phyloP scores from a whole-genome alignment of 2,888 invertebrate species.

The Leucozona laternaria region DNA sequence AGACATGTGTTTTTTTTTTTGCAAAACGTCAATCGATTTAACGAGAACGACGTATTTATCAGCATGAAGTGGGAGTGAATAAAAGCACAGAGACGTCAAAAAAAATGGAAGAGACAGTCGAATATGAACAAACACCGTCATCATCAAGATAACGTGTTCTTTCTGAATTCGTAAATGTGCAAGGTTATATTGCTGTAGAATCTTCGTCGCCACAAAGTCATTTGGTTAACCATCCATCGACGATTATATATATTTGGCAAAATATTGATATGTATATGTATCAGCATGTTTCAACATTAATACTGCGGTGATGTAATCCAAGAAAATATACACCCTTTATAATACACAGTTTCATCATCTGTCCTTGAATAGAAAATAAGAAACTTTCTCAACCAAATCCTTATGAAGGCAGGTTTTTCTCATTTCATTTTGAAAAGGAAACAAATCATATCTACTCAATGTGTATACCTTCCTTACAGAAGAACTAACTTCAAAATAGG shows the following conservation, averaged over 20 bases:
- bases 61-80: too few relatives aligned
- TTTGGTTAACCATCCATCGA: not conserved
- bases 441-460: not conserved
- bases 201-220: not conserved
- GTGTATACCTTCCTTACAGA: not conserved
- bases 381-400: slow-evolving; percentile 6
- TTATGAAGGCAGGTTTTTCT: not conserved
- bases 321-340: not conserved
- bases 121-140: too few relatives aligned
- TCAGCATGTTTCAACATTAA: not conserved
- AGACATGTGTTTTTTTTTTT: slow-evolving; percentile 42
- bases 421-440: not conserved
- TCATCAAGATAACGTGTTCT: too few relatives aligned
- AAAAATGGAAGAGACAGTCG: too few relatives aligned
- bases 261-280: not conserved
- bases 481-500: slow-evolving; percentile 1
- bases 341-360: not conserved
- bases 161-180: too few relatives aligned
- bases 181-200: too few relatives aligned
- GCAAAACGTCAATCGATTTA: slow-evolving; percentile 60
- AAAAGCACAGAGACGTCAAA: too few relatives aligned
- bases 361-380: not conserved
- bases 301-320: slow-evolving; percentile 6
- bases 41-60: slow-evolving; percentile 55
- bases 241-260: not conserved